Evolutionary conservation across 2,113 vertebrate species (phyloP), one percentile per base, ranked within the genome.

Genomic region (Dipodomys ordii): DNA sequence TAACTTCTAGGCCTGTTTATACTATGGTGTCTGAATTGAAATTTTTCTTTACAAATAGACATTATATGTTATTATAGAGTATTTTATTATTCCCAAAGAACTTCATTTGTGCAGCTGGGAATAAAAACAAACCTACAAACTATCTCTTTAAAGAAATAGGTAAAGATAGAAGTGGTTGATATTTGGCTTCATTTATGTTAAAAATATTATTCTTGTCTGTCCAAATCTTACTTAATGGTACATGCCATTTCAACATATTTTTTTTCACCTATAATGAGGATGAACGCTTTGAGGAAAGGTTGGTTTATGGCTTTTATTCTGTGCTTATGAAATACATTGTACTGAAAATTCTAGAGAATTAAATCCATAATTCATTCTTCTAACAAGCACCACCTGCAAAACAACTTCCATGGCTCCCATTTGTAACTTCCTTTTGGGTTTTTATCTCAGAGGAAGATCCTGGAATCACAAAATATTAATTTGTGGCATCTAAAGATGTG

Each of bases 131-230:
- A 74, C 15, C 32, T 71, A 60, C n/a, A 2, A 81, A 91, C 25
- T 93, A 2, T 19, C 53, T 16, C 53, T 16, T 57, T 13, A 80
- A 35, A 83, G 44, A 87, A 85, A 69, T 35, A 64, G 6, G 32
- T 68, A 44, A 87, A 68, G 53, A 49, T 77, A 67, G 10, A 71
- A 96, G 39, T 30, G 73, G 10, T 83, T 87, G 62, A n/a, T 81
- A 64, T 69, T 60, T 89, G 68, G 69, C 30, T 77, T 67, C 23
- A 22, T 87, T 91, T 94, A 65, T 87, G 18, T 91, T 79, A 83
- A 94, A 94, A 94, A 88, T 65, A 87, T 65, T 76, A 79, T 71
- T 53, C 10, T 89, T 81, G 10, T 85, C 81, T 79, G 23, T 81
- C 78, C 16, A 81, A 78, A 65, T 77, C 27, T 83, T 92, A 80